phyloP scores from a whole-genome alignment of 2,113 vertebrate genomes.

The Cyphomyrus plagiostoma region DNA sequence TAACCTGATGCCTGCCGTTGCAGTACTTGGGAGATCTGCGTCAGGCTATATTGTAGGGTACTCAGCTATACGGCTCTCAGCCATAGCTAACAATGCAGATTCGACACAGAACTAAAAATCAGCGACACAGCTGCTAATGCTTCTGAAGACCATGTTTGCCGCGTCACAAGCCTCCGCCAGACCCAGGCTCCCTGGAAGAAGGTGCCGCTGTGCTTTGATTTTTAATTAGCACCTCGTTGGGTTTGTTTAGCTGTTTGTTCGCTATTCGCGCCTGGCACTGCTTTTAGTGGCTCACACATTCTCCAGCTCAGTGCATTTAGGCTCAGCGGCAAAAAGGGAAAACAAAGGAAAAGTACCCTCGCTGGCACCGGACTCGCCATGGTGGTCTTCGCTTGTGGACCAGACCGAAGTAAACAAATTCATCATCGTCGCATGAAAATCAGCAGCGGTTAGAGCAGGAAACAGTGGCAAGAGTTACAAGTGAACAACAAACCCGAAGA shows the following conservation, averaged over 20 bases:
- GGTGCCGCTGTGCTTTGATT: slow-evolving; percentile 33
- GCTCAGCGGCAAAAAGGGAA: background rate
- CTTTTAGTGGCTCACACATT: slow-evolving; percentile 22
- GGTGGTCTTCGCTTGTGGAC: background rate
- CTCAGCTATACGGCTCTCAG: background rate
- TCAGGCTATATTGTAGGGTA: background rate
- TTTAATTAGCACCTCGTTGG: slow-evolving; percentile 37
- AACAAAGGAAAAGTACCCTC: background rate
- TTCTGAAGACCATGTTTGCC: slow-evolving; percentile 26
- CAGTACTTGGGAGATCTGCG: background rate
- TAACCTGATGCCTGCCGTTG: background rate
- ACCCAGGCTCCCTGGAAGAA: slow-evolving; percentile 26
- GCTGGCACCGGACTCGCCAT: background rate
- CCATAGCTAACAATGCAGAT: background rate
- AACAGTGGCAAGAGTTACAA: background rate
- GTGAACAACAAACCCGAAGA: background rate
- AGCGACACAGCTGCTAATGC: background rate
- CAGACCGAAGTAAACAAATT: background rate
- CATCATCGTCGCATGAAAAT: background rate
- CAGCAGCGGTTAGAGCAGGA: background rate
- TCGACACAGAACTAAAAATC: background rate
- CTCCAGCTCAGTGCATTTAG: slow-evolving; percentile 19
- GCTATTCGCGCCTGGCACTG: slow-evolving; percentile 30
- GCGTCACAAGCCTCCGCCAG: slow-evolving; percentile 19
- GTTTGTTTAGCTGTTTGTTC: slow-evolving; percentile 30